Conservation (phyloP, 2,888 invertebrate genomes). For the Cepaea hortensis region DNA sequence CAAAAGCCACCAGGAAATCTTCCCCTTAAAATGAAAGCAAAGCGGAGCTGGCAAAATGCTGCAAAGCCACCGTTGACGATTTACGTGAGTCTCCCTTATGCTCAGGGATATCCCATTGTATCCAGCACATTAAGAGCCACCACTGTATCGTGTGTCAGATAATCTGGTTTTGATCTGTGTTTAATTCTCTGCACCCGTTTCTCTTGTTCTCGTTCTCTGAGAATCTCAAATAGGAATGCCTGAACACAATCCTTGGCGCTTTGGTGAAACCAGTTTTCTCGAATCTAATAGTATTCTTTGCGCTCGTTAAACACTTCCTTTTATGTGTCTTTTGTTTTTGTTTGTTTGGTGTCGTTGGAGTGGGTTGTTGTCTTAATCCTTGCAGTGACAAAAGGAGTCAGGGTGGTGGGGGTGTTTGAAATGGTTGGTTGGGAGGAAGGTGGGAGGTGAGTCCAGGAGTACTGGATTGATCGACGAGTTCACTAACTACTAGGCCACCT, state of each 20-base stretch:
- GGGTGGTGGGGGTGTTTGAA: too few species aligned
- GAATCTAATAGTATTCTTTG: too few species aligned
- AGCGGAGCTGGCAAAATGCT: neutral
- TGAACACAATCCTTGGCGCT: neutral
- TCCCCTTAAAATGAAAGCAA: neutral
- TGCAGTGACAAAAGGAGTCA: too few species aligned
- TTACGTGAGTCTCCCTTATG: conserved; percentile 15
- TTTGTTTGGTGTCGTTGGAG: too few species aligned
- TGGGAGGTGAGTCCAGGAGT: too few species aligned
- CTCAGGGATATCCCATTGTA: neutral
- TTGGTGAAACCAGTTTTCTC: too few species aligned
- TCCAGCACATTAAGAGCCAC: neutral
- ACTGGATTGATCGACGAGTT: too few species aligned
- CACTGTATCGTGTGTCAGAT: conserved; percentile 1
- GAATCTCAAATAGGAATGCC: neutral
- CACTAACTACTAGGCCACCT: too few species aligned
- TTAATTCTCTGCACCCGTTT: neutral
- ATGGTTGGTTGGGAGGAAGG: too few species aligned
- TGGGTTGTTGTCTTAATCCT: too few species aligned
- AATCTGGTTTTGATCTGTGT: neutral
- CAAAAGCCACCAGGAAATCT: neutral
- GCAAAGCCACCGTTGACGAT: neutral
- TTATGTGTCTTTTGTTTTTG: too few species aligned
- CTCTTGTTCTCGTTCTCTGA: neutral
- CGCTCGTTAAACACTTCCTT: too few species aligned